These are phyloP conservation scores for Argopecten irradians DNA, from an alignment of 1,140 invertebrate genomes.

Conservation along the genomic window DNA sequence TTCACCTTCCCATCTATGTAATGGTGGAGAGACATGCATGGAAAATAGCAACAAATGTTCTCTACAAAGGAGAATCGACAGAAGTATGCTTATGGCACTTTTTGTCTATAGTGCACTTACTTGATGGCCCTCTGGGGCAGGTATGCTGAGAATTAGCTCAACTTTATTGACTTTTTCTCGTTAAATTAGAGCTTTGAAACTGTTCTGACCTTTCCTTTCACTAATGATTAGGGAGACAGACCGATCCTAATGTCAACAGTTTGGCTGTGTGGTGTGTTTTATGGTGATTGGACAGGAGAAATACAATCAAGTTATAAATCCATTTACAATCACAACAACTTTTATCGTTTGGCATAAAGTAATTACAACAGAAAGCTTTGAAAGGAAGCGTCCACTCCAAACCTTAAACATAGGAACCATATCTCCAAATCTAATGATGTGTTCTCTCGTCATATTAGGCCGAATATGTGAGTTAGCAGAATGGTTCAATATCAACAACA, in stretches of 20 bases:
- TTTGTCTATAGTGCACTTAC: too few species aligned
- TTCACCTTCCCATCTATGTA: too few species aligned
- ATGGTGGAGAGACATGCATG: too few species aligned
- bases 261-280: constrained; percentile 21
- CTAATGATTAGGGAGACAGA: not conserved
- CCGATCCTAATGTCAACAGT: not conserved
- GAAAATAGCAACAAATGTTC: too few species aligned
- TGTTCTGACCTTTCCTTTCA: not conserved
- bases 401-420: not conserved
- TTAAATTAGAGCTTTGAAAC: not conserved
- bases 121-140: too few species aligned
- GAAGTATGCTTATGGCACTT: too few species aligned
- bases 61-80: too few species aligned
- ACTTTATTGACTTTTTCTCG: not conserved
- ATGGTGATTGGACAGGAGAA: not conserved
- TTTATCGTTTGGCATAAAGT: not conserved
- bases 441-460: not conserved
- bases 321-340: constrained; percentile 1
- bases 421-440: not conserved
- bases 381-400: not conserved
- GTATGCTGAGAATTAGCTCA: too few species aligned
- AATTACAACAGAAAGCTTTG: not conserved
- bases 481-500: not conserved
- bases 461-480: not conserved
- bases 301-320: constrained; percentile 19